Evolutionary conservation across 2,888 invertebrate genomes (phyloP), one percentile per base, ranked within the genome.

Genomic region (Drosophila maculinotata): DNA sequence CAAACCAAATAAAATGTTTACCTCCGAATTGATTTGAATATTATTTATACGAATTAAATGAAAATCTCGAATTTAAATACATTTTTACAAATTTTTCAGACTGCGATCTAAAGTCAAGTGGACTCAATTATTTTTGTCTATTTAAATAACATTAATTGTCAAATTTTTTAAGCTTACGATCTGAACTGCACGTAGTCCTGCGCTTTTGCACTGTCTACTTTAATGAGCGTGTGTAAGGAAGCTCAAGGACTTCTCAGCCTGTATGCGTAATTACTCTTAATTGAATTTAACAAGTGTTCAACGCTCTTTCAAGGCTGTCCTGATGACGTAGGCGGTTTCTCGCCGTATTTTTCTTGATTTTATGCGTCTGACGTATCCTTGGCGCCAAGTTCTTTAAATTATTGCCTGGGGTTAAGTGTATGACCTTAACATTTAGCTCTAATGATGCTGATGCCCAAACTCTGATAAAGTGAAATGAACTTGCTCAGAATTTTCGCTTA

Each of bases 381-480:
- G 69, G 58, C 47, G 64, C 48, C 47, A 39, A 68, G 41, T 58
- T 70, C 57, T 60, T 66, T 70, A 74, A 82, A 69, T 79, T 69
- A 66, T 79, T 69, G 76, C 64, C 71, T 26, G 39, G 60, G 68
- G 67, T 52, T 52, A 44, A 59, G 56, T 47, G 54, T 56, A 53
- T 66, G 79, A 82, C 79, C 69, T 63, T 56, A 38, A 62, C 57
- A 64, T 69, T 70, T 67, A 60, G 56, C 57, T 71, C 60, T 59
- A 65, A 71, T 69, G 70, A 57, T 76, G 64, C 45, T 57, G 30
- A 42, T 26, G 53, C 41, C 38, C 10, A 7, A 15, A 7, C 31
- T 12, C 35, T 48, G 35, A 49, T 36, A 41, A 14, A 44, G 31
- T 51, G 10, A 41, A 51, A 52, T 35, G 30, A 28, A 52, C 41